phyloP scores from a whole-genome alignment of 2,113 vertebrate genomes.

The Lepus americanus region DNA sequence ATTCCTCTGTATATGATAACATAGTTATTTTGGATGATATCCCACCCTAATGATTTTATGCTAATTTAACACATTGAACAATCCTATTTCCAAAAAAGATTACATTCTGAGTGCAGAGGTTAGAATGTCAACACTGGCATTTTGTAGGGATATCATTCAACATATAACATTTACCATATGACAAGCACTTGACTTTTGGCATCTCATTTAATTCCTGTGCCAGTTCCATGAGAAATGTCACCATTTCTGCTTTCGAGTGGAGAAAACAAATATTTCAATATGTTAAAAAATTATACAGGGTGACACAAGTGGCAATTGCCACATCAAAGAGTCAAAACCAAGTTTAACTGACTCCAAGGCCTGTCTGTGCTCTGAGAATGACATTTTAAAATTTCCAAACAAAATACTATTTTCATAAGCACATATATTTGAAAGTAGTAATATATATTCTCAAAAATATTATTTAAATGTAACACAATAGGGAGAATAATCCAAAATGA shows the following conservation, averaged over 20 bases:
- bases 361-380: neutral
- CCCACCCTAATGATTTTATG: neutral
- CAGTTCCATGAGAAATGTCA: neutral
- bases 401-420: constrained; percentile 1
- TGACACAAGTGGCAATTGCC: neutral
- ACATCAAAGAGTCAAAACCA: neutral
- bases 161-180: neutral
- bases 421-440: neutral
- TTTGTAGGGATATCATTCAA: neutral
- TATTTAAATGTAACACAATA: neutral
- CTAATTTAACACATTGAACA: neutral
- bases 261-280: neutral
- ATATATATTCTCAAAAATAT: neutral
- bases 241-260: neutral
- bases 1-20: neutral
- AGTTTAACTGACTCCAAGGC: neutral
- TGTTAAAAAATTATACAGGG: neutral
- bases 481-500: neutral
- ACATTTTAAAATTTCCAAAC: constrained; percentile 14
- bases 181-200: neutral
- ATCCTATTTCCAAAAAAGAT: neutral
- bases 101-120: neutral
- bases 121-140: neutral
- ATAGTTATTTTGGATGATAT: neutral
- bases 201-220: neutral